Percentiles rank a stretch among this genome's conserved stretches.
phyloP scores from a whole-genome alignment of 1,140 invertebrate genomes.

The Sycophaga agraensis region DNA sequence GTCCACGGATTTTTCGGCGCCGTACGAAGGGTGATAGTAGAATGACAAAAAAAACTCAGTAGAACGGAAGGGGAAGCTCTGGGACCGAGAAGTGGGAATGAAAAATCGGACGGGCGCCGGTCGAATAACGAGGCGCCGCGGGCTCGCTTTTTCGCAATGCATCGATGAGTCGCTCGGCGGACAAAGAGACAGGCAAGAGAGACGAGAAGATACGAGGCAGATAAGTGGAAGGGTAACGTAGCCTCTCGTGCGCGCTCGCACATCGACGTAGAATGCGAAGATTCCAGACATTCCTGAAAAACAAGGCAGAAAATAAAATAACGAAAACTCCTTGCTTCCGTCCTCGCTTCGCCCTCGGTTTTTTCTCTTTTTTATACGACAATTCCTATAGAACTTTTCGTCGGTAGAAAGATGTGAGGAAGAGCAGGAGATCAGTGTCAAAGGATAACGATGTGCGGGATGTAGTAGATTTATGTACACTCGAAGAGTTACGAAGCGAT shows the following conservation, averaged over 20 bases:
- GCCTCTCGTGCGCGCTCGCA: constrained; percentile 3
- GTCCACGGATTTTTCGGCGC: not conserved
- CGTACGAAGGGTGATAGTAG: too few species aligned
- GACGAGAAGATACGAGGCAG: not conserved
- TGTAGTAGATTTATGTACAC: too few species aligned
- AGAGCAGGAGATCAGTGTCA: too few species aligned
- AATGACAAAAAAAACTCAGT: too few species aligned
- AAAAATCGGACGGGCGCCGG: not conserved
- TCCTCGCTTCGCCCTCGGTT: constrained; percentile 13
- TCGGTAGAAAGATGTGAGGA: too few species aligned
- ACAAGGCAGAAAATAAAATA: too few species aligned
- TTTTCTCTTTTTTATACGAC: too few species aligned
- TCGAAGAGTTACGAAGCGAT: constrained; percentile 10
- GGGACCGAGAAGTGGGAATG: too few species aligned
- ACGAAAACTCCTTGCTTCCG: constrained; percentile 4
- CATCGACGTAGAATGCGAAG: constrained; percentile 12
- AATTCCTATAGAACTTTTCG: too few species aligned
- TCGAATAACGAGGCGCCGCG: not conserved
- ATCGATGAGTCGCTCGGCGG: not conserved
- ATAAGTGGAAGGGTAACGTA: not conserved
- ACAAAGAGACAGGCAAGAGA: not conserved
- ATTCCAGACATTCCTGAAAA: constrained; percentile 23
- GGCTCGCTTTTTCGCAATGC: not conserved
- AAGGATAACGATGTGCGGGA: too few species aligned
- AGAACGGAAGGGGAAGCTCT: too few species aligned